These are phyloP conservation scores for Dendrolimus punctatus DNA, from an alignment of 1,140 invertebrate genomes.

Conservation along the genomic window DNA sequence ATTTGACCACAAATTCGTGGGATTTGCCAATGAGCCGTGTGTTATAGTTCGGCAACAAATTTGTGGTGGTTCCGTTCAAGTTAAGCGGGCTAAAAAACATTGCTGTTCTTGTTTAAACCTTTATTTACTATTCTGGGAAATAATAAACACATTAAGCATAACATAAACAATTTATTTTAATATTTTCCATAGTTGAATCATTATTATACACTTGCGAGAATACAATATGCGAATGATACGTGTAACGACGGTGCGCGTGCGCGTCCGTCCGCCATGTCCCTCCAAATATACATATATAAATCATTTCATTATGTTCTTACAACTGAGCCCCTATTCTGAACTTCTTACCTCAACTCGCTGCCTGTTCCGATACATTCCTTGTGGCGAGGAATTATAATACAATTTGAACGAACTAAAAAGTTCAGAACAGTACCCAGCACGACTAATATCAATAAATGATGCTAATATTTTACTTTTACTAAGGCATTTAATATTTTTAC, in stretches of 20 bases:
- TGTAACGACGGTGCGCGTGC: background rate
- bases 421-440: too few species aligned
- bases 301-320: constrained; percentile 7
- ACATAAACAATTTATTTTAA: constrained; percentile 67
- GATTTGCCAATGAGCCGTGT: too few species aligned
- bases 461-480: constrained; percentile 6
- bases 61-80: too few species aligned
- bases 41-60: too few species aligned
- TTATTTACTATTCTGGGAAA: constrained; percentile 5
- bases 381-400: too few species aligned
- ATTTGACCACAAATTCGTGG: too few species aligned
- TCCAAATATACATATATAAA: constrained; percentile 44
- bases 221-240: too few species aligned
- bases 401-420: too few species aligned
- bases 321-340: background rate
- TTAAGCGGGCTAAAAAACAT: too few species aligned
- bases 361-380: too few species aligned
- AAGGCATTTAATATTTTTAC: constrained; percentile 24
- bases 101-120: too few species aligned
- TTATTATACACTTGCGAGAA: constrained; percentile 39
- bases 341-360: too few species aligned
- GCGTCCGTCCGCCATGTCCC: constrained; percentile 15
- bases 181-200: constrained; percentile 47
- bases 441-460: background rate
- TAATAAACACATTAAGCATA: constrained; percentile 43